Evolutionary conservation across 2,113 vertebrate genomes (phyloP).

Genomic region (Plecturocebus donacophilus): DNA sequence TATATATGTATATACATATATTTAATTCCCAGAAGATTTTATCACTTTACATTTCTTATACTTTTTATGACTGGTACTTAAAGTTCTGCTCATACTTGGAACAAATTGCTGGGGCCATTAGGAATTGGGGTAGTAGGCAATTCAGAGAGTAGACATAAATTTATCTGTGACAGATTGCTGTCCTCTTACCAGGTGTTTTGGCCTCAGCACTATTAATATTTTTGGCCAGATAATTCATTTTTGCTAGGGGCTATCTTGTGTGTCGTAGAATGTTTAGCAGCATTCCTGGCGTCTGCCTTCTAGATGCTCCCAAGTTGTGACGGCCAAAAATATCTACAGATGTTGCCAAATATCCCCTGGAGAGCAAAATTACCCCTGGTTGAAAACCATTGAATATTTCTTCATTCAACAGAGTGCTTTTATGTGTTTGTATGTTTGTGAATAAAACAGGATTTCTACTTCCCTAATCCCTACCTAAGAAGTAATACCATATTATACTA

Average conservation of each 20-base stretch:
- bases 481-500: not conserved
- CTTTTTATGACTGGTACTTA: not conserved
- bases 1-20: not conserved
- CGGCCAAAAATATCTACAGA: not conserved
- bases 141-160: not conserved
- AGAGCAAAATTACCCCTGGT: not conserved
- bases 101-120: not conserved
- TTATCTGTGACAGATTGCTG: not conserved
- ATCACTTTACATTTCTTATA: not conserved
- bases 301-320: not conserved
- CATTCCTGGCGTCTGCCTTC: not conserved
- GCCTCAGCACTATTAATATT: not conserved
- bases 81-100: not conserved
- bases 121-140: not conserved
- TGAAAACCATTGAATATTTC: constrained; percentile 3
- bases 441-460: constrained; percentile 2
- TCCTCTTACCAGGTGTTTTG: not conserved
- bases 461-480: not conserved
- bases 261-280: not conserved
- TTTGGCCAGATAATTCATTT: not conserved
- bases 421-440: not conserved
- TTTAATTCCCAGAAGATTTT: not conserved
- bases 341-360: not conserved
- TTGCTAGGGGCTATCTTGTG: not conserved
- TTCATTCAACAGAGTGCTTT: not conserved